phyloP scores from a whole-genome alignment of 2,113 vertebrate genomes.

The Pagrus major region DNA sequence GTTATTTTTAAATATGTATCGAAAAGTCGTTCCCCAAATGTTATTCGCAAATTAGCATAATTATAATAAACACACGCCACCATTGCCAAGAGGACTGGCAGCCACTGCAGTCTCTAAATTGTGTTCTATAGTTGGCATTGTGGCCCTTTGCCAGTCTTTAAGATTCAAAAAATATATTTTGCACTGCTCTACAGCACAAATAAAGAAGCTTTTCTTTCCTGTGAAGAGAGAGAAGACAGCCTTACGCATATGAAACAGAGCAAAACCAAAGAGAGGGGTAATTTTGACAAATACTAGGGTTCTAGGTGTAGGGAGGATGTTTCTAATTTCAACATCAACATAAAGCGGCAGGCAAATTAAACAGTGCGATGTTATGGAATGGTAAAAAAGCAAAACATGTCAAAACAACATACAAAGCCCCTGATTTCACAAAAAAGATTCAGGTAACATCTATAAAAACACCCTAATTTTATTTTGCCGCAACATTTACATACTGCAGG shows the following conservation, averaged over 20 bases:
- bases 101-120: conserved; percentile 19
- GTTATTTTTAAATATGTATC: conserved; percentile 34
- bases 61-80: conserved; percentile 46
- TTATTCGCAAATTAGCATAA: conserved; percentile 45
- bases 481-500: not conserved
- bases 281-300: not conserved
- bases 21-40: not conserved
- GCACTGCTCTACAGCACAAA: not conserved
- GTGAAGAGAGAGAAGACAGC: not conserved
- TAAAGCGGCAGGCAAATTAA: not conserved
- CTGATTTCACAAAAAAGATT: not conserved
- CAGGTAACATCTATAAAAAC: not conserved
- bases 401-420: not conserved
- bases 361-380: not conserved
- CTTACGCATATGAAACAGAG: no score
- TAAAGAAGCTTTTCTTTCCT: not conserved
- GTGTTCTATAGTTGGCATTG: not conserved
- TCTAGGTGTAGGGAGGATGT: not conserved
- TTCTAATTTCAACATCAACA: not conserved
- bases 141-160: not conserved
- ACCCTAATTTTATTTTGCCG: not conserved
- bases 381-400: not conserved
- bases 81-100: conserved; percentile 29
- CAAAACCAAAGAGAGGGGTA: not conserved
- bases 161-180: not conserved